phyloP scores from a whole-genome alignment of 2,888 invertebrate genomes.

The Oligia latruncula region DNA sequence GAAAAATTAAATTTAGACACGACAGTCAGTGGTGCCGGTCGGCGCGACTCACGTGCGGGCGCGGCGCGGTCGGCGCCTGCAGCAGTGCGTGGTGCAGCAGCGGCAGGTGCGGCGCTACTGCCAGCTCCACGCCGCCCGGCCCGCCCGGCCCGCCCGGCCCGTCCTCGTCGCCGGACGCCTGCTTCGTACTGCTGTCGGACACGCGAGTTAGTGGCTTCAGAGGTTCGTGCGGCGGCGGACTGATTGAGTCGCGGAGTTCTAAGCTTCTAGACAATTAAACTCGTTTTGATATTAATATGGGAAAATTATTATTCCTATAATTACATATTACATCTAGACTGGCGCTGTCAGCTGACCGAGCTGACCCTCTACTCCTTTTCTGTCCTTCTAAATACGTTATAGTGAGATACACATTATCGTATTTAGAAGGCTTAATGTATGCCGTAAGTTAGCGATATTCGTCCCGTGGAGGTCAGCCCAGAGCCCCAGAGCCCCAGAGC shows the following conservation, averaged over 20 bases:
- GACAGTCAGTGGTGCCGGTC: too few species aligned
- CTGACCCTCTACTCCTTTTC: neutral
- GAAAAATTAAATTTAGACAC: too few species aligned
- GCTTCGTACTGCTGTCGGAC: conserved; percentile 7
- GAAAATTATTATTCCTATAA: neutral
- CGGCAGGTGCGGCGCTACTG: conserved; percentile 85
- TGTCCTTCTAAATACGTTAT: neutral
- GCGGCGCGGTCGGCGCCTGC: conserved; percentile 58
- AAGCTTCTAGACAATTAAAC: neutral
- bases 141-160: conserved; percentile 42
- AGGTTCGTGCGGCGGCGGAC: neutral
- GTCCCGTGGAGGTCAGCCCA: neutral
- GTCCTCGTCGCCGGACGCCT: conserved; percentile 40
- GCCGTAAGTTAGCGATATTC: neutral
- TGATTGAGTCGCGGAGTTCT: neutral
- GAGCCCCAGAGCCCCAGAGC: too few species aligned
- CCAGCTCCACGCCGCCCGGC: conserved; percentile 79
- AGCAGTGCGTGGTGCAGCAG: conserved; percentile 86
- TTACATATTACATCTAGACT: neutral
- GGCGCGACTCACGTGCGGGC: conserved; percentile 9
- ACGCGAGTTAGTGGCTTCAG: neutral
- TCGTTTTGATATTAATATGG: neutral
- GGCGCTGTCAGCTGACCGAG: neutral
- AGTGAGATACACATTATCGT: neutral
- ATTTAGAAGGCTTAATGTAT: neutral